Evolutionary conservation across 2,888 invertebrate genomes (phyloP).

Genomic region (Nezara viridula): DNA sequence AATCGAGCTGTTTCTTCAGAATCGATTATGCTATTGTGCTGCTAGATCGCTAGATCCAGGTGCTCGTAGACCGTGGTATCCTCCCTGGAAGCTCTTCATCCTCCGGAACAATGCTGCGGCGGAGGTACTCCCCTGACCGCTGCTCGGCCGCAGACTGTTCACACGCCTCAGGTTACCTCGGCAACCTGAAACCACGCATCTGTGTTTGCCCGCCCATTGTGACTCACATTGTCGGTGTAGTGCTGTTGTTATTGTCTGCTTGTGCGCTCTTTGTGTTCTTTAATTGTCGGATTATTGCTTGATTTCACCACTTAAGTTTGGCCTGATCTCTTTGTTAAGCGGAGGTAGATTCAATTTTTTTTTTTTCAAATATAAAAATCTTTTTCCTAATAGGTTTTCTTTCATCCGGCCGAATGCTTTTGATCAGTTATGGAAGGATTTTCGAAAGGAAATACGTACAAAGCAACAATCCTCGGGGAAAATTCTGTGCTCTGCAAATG

Average conservation of each 20-base stretch:
- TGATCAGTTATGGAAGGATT: background rate
- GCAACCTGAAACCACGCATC: constrained; percentile 1
- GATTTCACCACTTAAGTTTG: background rate
- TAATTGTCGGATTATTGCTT: constrained; percentile 13
- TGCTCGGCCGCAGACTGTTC: background rate
- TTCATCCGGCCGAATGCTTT: background rate
- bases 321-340: background rate
- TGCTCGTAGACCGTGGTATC: background rate
- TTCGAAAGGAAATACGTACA: background rate
- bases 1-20: background rate
- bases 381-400: background rate
- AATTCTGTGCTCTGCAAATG: background rate
- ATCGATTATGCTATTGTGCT: background rate
- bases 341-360: background rate
- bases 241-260: constrained; percentile 1
- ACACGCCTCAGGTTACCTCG: background rate
- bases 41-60: background rate
- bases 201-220: constrained; percentile 33
- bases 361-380: background rate
- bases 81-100: background rate
- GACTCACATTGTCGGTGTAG: constrained; percentile 19
- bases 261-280: background rate
- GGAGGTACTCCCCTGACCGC: background rate
- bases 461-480: background rate
- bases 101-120: background rate